Percentiles rank a stretch among this genome's conserved stretches.
These are phyloP conservation scores for Podarcis lilfordi DNA, from an alignment of 2,797 vertebrate species.

Conservation along the genomic window DNA sequence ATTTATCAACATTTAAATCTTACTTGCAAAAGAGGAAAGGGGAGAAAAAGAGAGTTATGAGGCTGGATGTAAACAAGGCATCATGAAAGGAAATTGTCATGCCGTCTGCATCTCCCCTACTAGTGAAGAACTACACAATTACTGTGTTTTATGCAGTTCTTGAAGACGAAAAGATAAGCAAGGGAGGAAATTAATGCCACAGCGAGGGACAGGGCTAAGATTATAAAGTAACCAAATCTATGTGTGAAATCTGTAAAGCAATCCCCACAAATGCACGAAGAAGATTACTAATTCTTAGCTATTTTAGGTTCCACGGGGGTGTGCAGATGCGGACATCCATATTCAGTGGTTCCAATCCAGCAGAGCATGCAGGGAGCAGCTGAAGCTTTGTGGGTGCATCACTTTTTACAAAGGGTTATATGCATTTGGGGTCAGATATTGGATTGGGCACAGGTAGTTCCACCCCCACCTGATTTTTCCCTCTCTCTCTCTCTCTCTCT, in stretches of 20 bases:
- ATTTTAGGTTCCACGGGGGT: constrained; percentile 41
- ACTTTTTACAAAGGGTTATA: not conserved
- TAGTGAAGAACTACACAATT: constrained; percentile 49
- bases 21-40: constrained; percentile 40
- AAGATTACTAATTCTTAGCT: constrained; percentile 60
- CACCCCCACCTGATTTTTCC: too few species aligned
- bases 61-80: constrained; percentile 6
- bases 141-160: constrained; percentile 28
- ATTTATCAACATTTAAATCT: constrained; percentile 57
- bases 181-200: constrained; percentile 63
- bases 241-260: constrained; percentile 58
- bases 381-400: not conserved
- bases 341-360: not conserved
- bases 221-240: constrained; percentile 69
- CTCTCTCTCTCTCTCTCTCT: too few species aligned
- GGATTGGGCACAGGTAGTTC: not conserved
- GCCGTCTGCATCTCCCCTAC: constrained; percentile 25
- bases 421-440: not conserved
- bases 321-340: not conserved
- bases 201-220: constrained; percentile 53
- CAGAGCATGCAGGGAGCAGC: not conserved
- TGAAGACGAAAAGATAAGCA: constrained; percentile 53
- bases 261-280: constrained; percentile 66
- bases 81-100: constrained; percentile 37
- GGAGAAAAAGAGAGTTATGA: constrained; percentile 6